phyloP scores from a whole-genome alignment of 2,888 invertebrate species.

The Calameuta pallipes region DNA sequence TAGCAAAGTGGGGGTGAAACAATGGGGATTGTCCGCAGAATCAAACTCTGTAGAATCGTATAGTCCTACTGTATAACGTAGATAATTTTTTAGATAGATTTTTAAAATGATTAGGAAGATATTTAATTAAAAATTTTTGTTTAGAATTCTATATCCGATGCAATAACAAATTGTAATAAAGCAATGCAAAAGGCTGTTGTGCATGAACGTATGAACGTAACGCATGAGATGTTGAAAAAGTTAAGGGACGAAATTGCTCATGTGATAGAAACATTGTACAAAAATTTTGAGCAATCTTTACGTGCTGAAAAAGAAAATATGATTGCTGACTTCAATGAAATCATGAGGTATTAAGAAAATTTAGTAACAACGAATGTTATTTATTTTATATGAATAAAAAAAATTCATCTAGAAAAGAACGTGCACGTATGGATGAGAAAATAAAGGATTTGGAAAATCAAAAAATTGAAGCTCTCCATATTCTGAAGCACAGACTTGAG shows the following conservation, averaged over 20 bases:
- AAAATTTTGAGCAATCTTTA: slow-evolving; percentile 40
- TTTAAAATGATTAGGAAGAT: background rate
- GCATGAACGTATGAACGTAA: slow-evolving; percentile 41
- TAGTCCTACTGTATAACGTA: background rate
- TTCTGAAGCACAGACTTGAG: slow-evolving; percentile 39
- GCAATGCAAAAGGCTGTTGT: slow-evolving; percentile 40
- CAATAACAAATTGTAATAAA: slow-evolving; percentile 29
- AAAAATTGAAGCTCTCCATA: slow-evolving; percentile 32
- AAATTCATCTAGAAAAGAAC: slow-evolving; percentile 33
- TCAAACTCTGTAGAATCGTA: background rate
- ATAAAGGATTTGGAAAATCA: slow-evolving; percentile 32
- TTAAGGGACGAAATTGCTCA: slow-evolving; percentile 43
- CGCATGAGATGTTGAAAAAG: slow-evolving; percentile 43
- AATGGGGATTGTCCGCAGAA: background rate
- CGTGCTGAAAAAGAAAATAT: slow-evolving; percentile 42
- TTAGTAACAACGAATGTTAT: background rate
- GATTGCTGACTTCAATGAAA: slow-evolving; percentile 52
- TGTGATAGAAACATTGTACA: slow-evolving; percentile 37
- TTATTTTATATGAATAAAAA: background rate
- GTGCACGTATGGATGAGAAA: slow-evolving; percentile 31
- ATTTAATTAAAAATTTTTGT: background rate
- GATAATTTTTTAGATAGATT: background rate
- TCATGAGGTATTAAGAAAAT: slow-evolving; percentile 42
- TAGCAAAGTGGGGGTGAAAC: background rate
- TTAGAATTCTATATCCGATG: slow-evolving; percentile 13